phyloP scores from a whole-genome alignment of 2,113 vertebrate species.

The Spea bombifrons region DNA sequence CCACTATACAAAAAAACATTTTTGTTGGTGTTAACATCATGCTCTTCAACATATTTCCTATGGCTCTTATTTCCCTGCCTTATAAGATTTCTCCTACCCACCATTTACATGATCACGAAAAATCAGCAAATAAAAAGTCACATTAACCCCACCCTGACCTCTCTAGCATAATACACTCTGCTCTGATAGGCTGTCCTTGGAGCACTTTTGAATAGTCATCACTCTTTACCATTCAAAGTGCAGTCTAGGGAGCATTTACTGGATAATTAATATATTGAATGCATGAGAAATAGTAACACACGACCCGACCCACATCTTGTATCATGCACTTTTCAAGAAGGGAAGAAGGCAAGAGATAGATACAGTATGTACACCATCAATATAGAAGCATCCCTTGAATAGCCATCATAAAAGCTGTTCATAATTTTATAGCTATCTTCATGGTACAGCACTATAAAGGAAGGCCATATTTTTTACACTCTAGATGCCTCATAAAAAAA shows the following conservation, averaged over 20 bases:
- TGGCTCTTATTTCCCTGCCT: slow-evolving; percentile 50
- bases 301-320: slow-evolving; percentile 69
- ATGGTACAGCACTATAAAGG: slow-evolving; percentile 95
- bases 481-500: slow-evolving; percentile 77
- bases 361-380: slow-evolving; percentile 97
- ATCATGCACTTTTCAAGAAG: slow-evolving; percentile 68
- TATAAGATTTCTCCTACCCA: slow-evolving; percentile 59
- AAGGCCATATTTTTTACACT: slow-evolving; percentile 95
- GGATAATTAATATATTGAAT: slow-evolving; percentile 99
- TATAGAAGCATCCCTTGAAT: slow-evolving; percentile 99
- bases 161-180: slow-evolving; percentile 94
- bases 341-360: slow-evolving; percentile 77
- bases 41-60: slow-evolving; percentile 59
- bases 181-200: slow-evolving; percentile 89
- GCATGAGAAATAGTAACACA: slow-evolving; percentile 99
- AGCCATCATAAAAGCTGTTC: slow-evolving; percentile 99
- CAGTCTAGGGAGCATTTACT: slow-evolving; percentile 99
- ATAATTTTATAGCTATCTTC: slow-evolving; percentile 99
- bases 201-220: slow-evolving; percentile 92
- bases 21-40: slow-evolving; percentile 45
- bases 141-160: slow-evolving; percentile 99
- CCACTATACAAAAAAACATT: too few species aligned
- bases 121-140: slow-evolving; percentile 99
- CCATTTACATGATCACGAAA: slow-evolving; percentile 89
- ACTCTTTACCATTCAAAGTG: slow-evolving; percentile 91